Base-by-base conservation (phyloP, 2,113 vertebrate genomes). In the Smithornis capensis region DNA sequence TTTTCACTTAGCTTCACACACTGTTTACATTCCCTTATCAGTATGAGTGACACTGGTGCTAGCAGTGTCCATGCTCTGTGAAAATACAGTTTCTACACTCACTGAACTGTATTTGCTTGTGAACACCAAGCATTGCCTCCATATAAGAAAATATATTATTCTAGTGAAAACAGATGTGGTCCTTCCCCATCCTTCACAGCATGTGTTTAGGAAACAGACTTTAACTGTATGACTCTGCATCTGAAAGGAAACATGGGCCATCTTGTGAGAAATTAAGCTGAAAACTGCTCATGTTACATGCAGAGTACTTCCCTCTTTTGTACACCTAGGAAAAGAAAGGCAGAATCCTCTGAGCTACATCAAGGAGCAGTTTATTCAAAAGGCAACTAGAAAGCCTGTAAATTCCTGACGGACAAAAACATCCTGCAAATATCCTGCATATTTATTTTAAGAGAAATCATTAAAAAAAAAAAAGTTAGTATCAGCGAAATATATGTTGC, bases 371-470 rank as follows among this genome's bases (percentile, higher is more conserved):
- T 71, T 90, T 92, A 59, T 79, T 90, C 52, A 52, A 53, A 73
- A 65, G 31, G 22, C 53, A 70, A 25, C 17, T 35, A 55, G 53
- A 87, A 83, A 70, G 24, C 10, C 38, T 69, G 45, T 25, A 55
- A 70, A 70, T 68, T 88, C 27, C 13, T 50, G n/a, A 22, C 42
- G 80, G 71, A 74, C 7, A 33, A n/a, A n/a, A n/a, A n/a, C n/a
- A n/a, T n/a, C n/a, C n/a, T n/a, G n/a, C n/a, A n/a, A n/a, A n/a
- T 91, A 67, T 64, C 57, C 38, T 57, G 18, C n/a, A n/a, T 69
- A 40, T 69, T 88, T 97, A 79, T 92, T 87, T 95, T 78, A 64
- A 75, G 70, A 89, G 63, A 38, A 71, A 87, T 40, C 59, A n/a
- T 75, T 24, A 49, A 85, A 91, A 74, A 53, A 50, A 81, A 9